Conservation (phyloP, 2,797 vertebrate genomes). For the Tachyglossus aculeatus region DNA sequence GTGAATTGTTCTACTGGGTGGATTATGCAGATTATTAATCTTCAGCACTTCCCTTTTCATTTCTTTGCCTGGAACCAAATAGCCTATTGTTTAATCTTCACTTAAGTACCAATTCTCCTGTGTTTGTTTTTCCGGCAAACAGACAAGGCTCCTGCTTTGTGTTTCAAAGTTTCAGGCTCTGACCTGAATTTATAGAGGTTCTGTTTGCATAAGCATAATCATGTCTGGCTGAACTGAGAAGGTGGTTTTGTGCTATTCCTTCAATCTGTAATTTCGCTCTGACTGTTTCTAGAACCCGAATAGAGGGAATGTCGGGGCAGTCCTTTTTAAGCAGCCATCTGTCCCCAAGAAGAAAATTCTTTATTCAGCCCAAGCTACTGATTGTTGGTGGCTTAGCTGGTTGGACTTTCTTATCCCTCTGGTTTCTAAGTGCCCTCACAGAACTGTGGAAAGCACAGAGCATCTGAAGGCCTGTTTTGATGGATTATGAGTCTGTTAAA, state of each 20-base stretch:
- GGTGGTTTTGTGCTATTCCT: background rate
- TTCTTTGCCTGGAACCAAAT: conserved; percentile 48
- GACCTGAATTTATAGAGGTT: conserved; percentile 7
- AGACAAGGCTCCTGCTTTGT: conserved; percentile 41
- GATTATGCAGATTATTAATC: conserved; percentile 56
- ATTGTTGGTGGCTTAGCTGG: no score
- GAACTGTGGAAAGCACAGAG: no score
- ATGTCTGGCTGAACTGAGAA: background rate
- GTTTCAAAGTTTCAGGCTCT: conserved; percentile 14
- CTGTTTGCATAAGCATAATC: conserved; percentile 18
- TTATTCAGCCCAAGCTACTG: background rate
- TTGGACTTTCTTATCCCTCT: no score
- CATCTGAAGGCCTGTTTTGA: no score
- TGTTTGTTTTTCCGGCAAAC: conserved; percentile 56
- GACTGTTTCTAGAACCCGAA: background rate
- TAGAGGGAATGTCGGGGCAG: conserved; percentile 5
- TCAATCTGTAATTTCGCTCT: conserved; percentile 1
- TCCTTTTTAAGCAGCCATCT: conserved; percentile 18
- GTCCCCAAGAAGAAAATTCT: background rate
- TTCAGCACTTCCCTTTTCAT: conserved; percentile 38
- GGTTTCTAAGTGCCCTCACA: no score
- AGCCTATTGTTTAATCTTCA: conserved; percentile 51
- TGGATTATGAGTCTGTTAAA: no score
- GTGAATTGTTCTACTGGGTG: conserved; percentile 37
- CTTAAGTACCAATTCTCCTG: conserved; percentile 50